Base-by-base conservation (phyloP, 1,140 invertebrate species). In the Hyphantria cunea region DNA sequence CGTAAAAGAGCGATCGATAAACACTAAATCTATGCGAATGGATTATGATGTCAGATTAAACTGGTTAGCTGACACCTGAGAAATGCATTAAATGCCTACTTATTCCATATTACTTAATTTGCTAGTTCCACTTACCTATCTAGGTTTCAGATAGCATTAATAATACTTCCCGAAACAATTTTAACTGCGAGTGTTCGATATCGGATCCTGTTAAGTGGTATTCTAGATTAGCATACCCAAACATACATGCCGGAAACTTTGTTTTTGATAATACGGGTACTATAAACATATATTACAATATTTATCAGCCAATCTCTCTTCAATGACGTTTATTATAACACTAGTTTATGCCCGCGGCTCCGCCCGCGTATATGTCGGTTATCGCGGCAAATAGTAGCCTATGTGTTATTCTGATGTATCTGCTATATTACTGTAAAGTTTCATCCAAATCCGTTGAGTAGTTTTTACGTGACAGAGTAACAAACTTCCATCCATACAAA, bases 161-260 rank as follows among this genome's bases (percentile, higher is more conserved):
- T 55, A 47, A 47, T 39, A 47, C 45, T 55, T 55, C 53, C 53
- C 41, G 31, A 41, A 55, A 45, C 13, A 33, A 15, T 41, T 39
- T 11, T 37, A 8, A 10, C 8, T 37, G 34, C 34, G 25, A 42
- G 37, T 53, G 37, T 41, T 41, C 51, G 37, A 31, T 45, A 55
- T 55, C 53, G 14, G 11, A 45, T 45, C 42, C 31, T 47, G 53
- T 45, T 45, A 41, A 55, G 53, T 55, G 53, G 41, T 55, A 45
- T 45, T 55, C 42, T 41, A 55, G 53, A 55, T 55, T 47, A 55
- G 53, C 42, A n/a, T 10, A 11, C 34, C n/a, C 32, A 32, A 37
- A 44, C 52, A 44, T 55, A 15, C n/a, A 9, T 44, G 13, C 41
- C 31, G 42, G 53, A 33, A 15, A 47, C 34, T 55, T 17, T 17